A percentile compares a stretch with the other conserved stretches of the same genome.
Evolutionary conservation across 2,113 vertebrate genomes (phyloP).

Genomic region (Cinclus mexicanus): DNA sequence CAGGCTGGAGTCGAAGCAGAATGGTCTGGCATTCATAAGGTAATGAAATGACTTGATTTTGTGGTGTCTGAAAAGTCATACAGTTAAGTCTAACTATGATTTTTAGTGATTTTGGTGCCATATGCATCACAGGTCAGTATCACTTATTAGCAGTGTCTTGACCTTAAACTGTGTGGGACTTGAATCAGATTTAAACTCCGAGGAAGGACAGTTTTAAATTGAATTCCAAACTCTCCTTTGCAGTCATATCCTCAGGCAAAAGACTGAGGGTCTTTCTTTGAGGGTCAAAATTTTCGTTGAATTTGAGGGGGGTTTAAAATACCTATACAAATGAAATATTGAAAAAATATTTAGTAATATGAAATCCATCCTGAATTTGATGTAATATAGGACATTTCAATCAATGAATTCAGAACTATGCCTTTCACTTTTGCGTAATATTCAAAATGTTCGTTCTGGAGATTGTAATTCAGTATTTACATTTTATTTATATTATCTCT

Average conservation of each 20-base stretch:
- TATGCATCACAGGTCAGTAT: not conserved
- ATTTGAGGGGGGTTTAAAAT: not conserved
- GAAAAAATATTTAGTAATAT: not conserved
- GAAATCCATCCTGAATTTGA: not conserved
- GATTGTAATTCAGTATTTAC: not conserved
- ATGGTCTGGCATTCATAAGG: slow-evolving; percentile 24
- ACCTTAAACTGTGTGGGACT: not conserved
- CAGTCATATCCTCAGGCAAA: not conserved
- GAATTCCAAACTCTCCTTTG: not conserved
- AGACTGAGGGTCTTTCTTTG: not conserved
- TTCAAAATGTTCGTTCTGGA: not conserved
- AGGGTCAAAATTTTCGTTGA: not conserved
- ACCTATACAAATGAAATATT: not conserved
- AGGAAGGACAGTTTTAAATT: not conserved
- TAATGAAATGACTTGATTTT: slow-evolving; percentile 52
- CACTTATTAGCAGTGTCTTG: not conserved
- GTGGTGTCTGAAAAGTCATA: slow-evolving; percentile 22
- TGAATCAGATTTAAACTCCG: not conserved
- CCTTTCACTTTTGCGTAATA: not conserved
- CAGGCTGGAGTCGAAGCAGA: slow-evolving; percentile 23
- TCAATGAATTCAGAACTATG: not conserved
- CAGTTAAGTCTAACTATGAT: not conserved
- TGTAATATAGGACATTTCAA: not conserved
- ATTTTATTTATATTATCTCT: not conserved
- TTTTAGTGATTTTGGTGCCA: not conserved